A percentile compares a stretch with the other conserved stretches of the same genome.
These are phyloP conservation scores for Berghia stephanieae DNA, from an alignment of 1,140 invertebrate genomes.

Conservation along the genomic window DNA sequence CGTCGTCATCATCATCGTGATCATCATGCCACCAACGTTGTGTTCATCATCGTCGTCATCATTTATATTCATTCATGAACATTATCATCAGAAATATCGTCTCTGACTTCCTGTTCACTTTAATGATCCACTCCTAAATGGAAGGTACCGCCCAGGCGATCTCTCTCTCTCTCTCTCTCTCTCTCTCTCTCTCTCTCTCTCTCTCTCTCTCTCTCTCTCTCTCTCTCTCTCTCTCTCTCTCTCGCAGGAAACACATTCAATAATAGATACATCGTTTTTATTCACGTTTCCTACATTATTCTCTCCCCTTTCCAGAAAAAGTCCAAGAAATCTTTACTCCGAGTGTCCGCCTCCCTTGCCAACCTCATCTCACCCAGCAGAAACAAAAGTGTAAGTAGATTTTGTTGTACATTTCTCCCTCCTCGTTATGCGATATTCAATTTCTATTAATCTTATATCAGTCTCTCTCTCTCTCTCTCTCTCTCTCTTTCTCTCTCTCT, in stretches of 20 bases:
- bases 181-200: neutral
- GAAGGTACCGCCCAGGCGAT: neutral
- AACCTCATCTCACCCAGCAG: slow-evolving; percentile 51
- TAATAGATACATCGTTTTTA: neutral
- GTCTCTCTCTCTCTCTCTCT: too few relatives aligned
- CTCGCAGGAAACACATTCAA: too few relatives aligned
- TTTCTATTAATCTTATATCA: neutral
- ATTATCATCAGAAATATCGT: neutral
- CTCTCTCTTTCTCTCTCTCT: slow-evolving; percentile 1
- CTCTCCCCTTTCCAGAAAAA: slow-evolving; percentile 45
- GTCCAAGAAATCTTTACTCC: slow-evolving; percentile 41
- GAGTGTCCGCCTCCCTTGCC: slow-evolving; percentile 45
- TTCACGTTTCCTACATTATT: slow-evolving; percentile 14
- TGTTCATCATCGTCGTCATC: neutral
- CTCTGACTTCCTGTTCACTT: neutral
- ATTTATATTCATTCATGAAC: neutral
- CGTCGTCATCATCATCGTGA: too few relatives aligned
- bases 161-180: neutral
- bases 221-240: neutral
- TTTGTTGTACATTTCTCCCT: slow-evolving; percentile 1
- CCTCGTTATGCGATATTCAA: slow-evolving; percentile 3
- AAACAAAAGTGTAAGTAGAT: slow-evolving; percentile 41
- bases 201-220: neutral
- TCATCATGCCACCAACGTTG: neutral
- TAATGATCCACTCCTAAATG: neutral